Conservation (phyloP, 2,888 invertebrate genomes). For the Ophioninae sp. region DNA sequence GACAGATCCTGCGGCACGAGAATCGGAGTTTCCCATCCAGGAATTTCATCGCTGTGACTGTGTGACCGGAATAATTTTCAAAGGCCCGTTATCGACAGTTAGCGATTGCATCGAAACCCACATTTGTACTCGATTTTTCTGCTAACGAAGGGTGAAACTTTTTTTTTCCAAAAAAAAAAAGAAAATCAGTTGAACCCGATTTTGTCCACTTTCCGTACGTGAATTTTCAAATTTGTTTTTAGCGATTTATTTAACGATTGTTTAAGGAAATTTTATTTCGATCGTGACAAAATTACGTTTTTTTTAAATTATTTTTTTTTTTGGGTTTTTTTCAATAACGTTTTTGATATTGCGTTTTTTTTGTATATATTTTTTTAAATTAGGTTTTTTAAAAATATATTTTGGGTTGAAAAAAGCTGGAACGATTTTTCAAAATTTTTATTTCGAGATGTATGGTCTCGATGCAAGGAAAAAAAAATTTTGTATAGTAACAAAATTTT, state of each 20-base stretch:
- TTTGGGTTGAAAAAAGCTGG: background rate
- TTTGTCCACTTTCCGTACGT: too few species aligned
- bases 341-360: too few species aligned
- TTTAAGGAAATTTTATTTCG: too few species aligned
- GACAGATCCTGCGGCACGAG: conserved; percentile 10
- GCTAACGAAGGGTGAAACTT: background rate
- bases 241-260: too few species aligned
- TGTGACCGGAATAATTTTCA: conserved; percentile 37
- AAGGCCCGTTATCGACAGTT: conserved; percentile 38
- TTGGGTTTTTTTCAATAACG: too few species aligned
- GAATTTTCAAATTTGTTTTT: too few species aligned
- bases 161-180: background rate
- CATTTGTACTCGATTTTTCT: conserved; percentile 6
- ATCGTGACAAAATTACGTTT: background rate
- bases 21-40: conserved; percentile 24
- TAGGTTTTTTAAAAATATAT: background rate
- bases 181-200: too few species aligned
- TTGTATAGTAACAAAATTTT: background rate
- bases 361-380: too few species aligned
- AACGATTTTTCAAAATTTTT: too few species aligned
- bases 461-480: conserved; percentile 28
- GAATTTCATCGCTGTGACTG: conserved; percentile 12
- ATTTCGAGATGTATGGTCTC: background rate
- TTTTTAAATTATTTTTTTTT: background rate
- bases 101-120: background rate